phyloP scores from a whole-genome alignment of 2,797 vertebrate species.

The Saxicola maurus region DNA sequence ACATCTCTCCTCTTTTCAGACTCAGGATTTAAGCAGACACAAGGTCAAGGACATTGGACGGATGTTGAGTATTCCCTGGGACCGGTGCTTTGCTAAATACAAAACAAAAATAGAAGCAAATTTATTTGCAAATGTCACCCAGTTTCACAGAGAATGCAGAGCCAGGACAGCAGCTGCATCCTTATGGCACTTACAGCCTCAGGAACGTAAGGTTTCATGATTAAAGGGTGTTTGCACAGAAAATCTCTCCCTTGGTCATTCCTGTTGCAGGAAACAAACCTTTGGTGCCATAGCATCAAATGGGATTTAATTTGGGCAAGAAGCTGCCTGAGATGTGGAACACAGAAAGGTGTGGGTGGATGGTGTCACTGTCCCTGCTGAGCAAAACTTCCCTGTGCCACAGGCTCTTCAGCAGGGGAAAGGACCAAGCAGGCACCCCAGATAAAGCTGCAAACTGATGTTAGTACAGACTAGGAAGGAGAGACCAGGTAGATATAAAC shows the following conservation, averaged over 20 bases:
- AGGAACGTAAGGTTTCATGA: accelerated
- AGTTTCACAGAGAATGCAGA: background rate
- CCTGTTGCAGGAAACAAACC: background rate
- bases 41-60: background rate
- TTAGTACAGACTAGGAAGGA: background rate
- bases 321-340: background rate
- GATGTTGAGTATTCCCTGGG: background rate
- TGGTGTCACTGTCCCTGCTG: background rate
- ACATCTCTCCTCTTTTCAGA: background rate
- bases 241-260: background rate
- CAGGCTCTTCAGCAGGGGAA: too few species aligned
- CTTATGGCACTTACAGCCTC: background rate
- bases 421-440: background rate
- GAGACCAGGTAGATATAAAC: background rate
- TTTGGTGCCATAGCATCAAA: background rate
- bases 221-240: background rate
- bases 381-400: background rate
- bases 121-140: background rate
- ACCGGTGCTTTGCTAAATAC: background rate
- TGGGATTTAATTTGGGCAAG: background rate
- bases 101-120: background rate
- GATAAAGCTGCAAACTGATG: too few species aligned
- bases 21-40: background rate
- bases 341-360: background rate
- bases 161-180: background rate